Conservation (phyloP, 2,888 invertebrate species). For the Thelaira solivaga region DNA sequence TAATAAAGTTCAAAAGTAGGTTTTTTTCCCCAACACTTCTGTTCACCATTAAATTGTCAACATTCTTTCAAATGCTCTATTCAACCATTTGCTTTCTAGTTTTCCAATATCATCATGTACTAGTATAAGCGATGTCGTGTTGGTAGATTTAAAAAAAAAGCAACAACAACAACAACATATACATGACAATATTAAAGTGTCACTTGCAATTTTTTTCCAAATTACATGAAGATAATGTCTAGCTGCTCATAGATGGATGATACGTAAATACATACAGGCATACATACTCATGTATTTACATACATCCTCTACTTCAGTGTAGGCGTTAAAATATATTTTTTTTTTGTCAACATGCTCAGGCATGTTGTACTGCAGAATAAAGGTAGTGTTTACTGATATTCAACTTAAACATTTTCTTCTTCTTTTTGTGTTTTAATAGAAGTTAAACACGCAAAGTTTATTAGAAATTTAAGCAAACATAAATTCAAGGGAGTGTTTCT, state of each 20-base stretch:
- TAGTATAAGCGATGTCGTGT: slow-evolving; percentile 35
- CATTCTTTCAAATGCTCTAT: slow-evolving; percentile 15
- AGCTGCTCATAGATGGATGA: not conserved
- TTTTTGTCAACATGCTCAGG: not conserved
- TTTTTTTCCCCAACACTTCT: too few species aligned
- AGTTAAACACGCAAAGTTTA: not conserved
- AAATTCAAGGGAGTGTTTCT: slow-evolving; percentile 37
- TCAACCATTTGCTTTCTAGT: not conserved
- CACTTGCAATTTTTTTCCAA: slow-evolving; percentile 13
- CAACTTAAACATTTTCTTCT: not conserved
- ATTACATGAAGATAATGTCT: slow-evolving; percentile 23
- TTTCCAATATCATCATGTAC: slow-evolving; percentile 1
- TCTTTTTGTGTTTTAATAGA: not conserved
- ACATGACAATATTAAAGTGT: slow-evolving; percentile 37
- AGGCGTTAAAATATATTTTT: slow-evolving; percentile 35
- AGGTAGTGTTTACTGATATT: slow-evolving; percentile 18
- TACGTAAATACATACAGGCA: not conserved
- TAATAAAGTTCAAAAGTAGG: too few species aligned
- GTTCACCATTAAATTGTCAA: too few species aligned
- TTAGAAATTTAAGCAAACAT: not conserved
- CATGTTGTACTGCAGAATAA: slow-evolving; percentile 1
- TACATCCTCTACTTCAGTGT: slow-evolving; percentile 13
- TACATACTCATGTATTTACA: slow-evolving; percentile 4
- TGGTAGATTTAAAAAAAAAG: not conserved
- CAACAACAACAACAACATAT: slow-evolving; percentile 6